Evolutionary conservation across 2,113 vertebrate species (phyloP).

Genomic region (Falcunculus frontatus): DNA sequence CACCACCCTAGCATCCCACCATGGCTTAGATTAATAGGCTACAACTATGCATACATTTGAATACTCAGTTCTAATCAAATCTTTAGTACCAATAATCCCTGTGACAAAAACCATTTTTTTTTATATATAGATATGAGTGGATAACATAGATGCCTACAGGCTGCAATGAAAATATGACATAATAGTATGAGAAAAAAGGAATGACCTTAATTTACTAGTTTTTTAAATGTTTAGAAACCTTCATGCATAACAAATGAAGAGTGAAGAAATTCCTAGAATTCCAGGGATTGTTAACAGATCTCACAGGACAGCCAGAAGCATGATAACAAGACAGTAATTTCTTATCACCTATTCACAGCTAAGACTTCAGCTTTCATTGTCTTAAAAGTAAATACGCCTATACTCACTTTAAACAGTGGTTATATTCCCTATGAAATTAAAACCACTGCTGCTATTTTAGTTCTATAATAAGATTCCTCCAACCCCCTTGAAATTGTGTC

Average conservation of each 20-base stretch:
- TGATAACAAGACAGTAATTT: neutral
- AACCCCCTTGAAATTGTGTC: neutral
- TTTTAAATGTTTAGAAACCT: neutral
- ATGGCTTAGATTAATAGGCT: neutral
- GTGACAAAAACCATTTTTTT: neutral
- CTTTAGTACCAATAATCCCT: neutral
- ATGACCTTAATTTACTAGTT: neutral
- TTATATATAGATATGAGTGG: neutral
- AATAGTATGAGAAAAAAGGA: neutral
- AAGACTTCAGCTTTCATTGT: slow-evolving; percentile 29
- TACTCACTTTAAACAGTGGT: neutral
- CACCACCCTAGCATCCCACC: neutral
- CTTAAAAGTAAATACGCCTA: neutral
- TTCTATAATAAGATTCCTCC: neutral
- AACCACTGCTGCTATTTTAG: neutral
- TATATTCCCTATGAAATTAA: neutral
- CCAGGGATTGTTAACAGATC: slow-evolving; percentile 43
- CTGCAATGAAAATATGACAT: neutral
- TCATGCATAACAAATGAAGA: slow-evolving; percentile 12
- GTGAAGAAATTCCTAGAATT: slow-evolving; percentile 59
- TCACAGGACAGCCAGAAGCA: slow-evolving; percentile 28
- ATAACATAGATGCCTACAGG: neutral
- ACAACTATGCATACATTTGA: slow-evolving; percentile 1
- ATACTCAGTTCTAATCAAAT: neutral
- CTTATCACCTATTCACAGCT: slow-evolving; percentile 31